Percentiles rank a stretch among this genome's conserved stretches.
phyloP scores from a whole-genome alignment of 2,888 invertebrate species.

The Chrysolina americana region DNA sequence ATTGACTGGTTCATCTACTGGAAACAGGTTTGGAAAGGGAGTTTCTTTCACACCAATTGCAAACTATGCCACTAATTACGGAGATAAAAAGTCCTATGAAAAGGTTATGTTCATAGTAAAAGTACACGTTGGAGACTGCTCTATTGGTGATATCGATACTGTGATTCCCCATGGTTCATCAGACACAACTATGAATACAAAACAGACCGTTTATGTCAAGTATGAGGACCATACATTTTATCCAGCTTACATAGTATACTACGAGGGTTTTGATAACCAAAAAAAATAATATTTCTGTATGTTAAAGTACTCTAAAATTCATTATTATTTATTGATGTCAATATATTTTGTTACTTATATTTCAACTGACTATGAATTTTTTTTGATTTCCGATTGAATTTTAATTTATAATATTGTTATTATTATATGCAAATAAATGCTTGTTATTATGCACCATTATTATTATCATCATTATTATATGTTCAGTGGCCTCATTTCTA shows the following conservation, averaged over 20 bases:
- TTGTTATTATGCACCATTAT: too few relatives aligned
- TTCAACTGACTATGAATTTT: too few relatives aligned
- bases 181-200: conserved; percentile 58
- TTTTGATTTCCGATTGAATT: too few relatives aligned
- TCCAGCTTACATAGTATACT: conserved; percentile 23
- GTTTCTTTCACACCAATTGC: conserved; percentile 58
- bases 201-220: conserved; percentile 40
- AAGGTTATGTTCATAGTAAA: conserved; percentile 58
- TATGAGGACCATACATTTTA: conserved; percentile 21
- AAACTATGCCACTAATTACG: conserved; percentile 58
- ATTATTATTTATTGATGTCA: too few relatives aligned
- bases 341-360: too few relatives aligned
- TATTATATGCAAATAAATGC: too few relatives aligned
- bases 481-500: too few relatives aligned
- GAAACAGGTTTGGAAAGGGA: conserved; percentile 56
- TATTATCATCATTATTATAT: too few relatives aligned
- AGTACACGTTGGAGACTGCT: conserved; percentile 51
- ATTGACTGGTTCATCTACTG: conserved; percentile 47
- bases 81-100: conserved; percentile 42
- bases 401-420: too few relatives aligned
- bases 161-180: conserved; percentile 54
- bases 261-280: conserved; percentile 16
- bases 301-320: too few relatives aligned
- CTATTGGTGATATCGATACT: conserved; percentile 52
- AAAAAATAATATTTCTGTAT: not conserved